phyloP scores from a whole-genome alignment of 2,113 vertebrate genomes.

The Rhinoderma darwinii region DNA sequence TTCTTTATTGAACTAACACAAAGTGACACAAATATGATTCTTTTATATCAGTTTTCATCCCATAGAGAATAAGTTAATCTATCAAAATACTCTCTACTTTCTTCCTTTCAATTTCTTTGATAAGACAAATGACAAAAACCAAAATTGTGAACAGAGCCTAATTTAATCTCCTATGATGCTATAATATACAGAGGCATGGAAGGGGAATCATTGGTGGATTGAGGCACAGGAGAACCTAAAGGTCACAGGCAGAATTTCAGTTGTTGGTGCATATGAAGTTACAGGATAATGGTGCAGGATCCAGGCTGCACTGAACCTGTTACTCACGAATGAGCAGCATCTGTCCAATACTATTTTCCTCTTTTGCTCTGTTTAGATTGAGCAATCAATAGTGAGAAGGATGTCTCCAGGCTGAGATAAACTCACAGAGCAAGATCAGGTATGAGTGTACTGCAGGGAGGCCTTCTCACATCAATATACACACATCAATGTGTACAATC shows the following conservation, averaged over 20 bases:
- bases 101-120: background rate
- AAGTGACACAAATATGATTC: background rate
- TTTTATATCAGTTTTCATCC: background rate
- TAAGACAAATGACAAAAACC: too few relatives aligned
- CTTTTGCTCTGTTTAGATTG: constrained; percentile 69
- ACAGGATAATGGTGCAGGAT: constrained; percentile 75
- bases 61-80: background rate
- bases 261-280: constrained; percentile 74
- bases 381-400: constrained; percentile 75
- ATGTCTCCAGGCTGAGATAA: constrained; percentile 67
- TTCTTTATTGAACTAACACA: background rate
- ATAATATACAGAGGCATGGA: background rate
- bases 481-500: background rate
- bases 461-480: constrained; percentile 38
- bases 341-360: constrained; percentile 80
- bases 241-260: constrained; percentile 70
- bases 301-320: constrained; percentile 75
- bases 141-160: background rate
- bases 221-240: constrained; percentile 64
- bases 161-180: background rate
- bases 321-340: constrained; percentile 81
- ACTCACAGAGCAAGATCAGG: constrained; percentile 59
- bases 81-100: background rate
- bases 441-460: constrained; percentile 59
- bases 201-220: constrained; percentile 7